Percentiles rank a stretch among this genome's conserved stretches.
Evolutionary conservation across 2,888 invertebrate species (phyloP).

Genomic region (Pristionchus mayeri): DNA sequence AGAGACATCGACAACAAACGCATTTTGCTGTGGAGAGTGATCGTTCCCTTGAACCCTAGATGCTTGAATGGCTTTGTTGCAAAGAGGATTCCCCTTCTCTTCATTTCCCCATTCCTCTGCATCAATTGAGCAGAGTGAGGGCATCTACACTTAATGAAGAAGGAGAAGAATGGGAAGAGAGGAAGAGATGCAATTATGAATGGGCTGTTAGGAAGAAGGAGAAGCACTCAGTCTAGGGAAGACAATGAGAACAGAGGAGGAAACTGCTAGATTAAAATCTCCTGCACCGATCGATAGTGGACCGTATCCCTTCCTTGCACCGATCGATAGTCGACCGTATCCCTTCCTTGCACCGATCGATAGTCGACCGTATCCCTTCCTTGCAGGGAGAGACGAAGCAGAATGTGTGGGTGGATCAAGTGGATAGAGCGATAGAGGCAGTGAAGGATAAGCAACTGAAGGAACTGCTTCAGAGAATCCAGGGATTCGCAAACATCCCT

Average conservation of each 20-base stretch:
- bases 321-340: background rate
- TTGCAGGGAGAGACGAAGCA: slow-evolving; percentile 78
- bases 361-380: background rate
- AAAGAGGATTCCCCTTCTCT: background rate
- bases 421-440: slow-evolving; percentile 70
- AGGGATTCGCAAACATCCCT: slow-evolving; percentile 69
- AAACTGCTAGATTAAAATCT: background rate
- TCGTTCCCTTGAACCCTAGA: background rate
- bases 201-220: slow-evolving; percentile 1
- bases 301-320: no score
- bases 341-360: no score
- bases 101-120: background rate
- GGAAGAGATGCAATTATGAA: slow-evolving; percentile 19
- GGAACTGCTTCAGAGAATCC: slow-evolving; percentile 63
- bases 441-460: slow-evolving; percentile 66
- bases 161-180: background rate
- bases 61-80: background rate
- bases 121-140: slow-evolving; percentile 22
- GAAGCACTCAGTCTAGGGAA: background rate
- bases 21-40: background rate
- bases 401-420: slow-evolving; percentile 78
- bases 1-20: no score
- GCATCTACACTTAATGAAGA: slow-evolving; percentile 33
- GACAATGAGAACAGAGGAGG: background rate
- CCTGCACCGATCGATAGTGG: no score